These are phyloP conservation scores for Porites lutea DNA, from an alignment of 64 coral and sea anemone species.

Conservation along the genomic window DNA sequence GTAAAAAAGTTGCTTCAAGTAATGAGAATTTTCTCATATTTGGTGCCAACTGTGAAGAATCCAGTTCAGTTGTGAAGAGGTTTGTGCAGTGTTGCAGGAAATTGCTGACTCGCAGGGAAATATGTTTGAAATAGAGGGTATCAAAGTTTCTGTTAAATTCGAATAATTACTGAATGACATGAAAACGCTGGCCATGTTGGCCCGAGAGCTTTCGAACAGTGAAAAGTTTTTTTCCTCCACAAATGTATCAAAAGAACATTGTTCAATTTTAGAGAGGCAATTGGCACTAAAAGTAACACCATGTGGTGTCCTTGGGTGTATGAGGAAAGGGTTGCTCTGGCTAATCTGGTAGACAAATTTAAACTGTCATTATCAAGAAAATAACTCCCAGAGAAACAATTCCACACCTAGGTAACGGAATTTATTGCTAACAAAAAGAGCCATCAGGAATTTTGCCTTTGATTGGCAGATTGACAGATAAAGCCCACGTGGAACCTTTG, in stretches of 20 bases:
- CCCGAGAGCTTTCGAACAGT: constrained; percentile 3
- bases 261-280: neutral
- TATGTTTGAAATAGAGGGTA: neutral
- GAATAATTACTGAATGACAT: constrained; percentile 64
- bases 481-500: neutral
- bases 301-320: neutral
- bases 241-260: constrained; percentile 49
- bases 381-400: neutral
- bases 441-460: constrained; percentile 7
- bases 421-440: constrained; percentile 25
- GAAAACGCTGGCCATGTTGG: constrained; percentile 55
- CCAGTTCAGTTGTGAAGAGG: constrained; percentile 40
- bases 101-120: constrained; percentile 8
- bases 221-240: constrained; percentile 46
- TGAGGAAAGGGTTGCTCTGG: neutral
- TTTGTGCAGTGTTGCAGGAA: constrained; percentile 8
- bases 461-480: constrained; percentile 17
- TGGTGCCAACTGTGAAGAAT: constrained; percentile 63
- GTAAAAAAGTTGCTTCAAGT: constrained; percentile 47
- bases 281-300: neutral
- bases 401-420: neutral
- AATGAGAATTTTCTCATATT: constrained; percentile 50
- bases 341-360: constrained; percentile 5
- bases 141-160: constrained; percentile 34
- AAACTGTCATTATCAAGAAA: constrained; percentile 5